Percentiles rank a stretch among this genome's conserved stretches.
These are phyloP conservation scores for Brachionus plicatilis DNA, from an alignment of 1,140 invertebrate species.

Conservation along the genomic window DNA sequence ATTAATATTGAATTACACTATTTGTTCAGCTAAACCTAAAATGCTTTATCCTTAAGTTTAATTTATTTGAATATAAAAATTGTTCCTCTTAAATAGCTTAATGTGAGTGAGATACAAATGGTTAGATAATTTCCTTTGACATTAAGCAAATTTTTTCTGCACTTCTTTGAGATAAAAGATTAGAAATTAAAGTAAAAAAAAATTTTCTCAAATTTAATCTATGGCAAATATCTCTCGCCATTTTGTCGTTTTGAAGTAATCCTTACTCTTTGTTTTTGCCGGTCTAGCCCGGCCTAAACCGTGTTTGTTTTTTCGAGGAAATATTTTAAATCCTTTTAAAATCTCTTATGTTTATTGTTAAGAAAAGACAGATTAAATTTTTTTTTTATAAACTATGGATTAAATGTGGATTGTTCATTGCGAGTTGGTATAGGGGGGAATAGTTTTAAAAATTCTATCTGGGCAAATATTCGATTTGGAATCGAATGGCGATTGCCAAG, in stretches of 20 bases:
- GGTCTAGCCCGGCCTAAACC: background rate
- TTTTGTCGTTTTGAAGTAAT: constrained; percentile 11
- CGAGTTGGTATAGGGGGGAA: background rate
- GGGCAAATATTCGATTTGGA: background rate
- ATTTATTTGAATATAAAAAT: constrained; percentile 12
- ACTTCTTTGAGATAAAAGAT: background rate
- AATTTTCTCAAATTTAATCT: constrained; percentile 6
- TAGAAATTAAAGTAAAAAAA: background rate
- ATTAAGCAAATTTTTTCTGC: constrained; percentile 15
- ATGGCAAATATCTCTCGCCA: constrained; percentile 5
- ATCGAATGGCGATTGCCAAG: background rate
- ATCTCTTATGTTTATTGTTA: background rate
- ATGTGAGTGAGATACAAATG: background rate
- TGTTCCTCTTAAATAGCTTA: background rate
- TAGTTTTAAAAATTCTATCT: background rate
- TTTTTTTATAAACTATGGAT: background rate
- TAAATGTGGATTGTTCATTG: background rate
- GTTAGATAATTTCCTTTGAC: constrained; percentile 27
- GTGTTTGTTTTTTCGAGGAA: constrained; percentile 2
- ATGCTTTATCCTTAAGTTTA: background rate
- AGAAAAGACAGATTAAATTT: background rate
- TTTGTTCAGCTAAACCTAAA: background rate
- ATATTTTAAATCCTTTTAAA: constrained; percentile 23
- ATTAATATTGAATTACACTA: constrained; percentile 39
- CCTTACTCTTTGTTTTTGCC: constrained; percentile 20